Evolutionary conservation across 2,888 invertebrate species (phyloP), one percentile per base, ranked within the genome.

Genomic region (Cataglyphis albicans): DNA sequence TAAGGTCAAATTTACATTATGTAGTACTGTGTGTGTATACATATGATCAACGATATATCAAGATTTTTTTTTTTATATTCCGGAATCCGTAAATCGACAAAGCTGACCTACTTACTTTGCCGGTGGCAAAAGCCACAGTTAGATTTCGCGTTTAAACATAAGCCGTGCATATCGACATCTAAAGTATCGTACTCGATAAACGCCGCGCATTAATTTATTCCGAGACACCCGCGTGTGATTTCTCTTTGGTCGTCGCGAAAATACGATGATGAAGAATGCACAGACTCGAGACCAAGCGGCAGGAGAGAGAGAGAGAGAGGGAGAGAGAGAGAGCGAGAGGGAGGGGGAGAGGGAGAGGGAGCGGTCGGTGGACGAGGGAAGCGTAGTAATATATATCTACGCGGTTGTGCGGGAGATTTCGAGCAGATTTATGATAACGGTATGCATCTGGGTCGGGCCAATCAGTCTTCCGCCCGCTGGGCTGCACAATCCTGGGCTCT

Each of bases 351-450:
- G 29, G 55, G 3, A 29, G 41, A 15, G 25, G 9, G 10, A 32
- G 18, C 1, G 29, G 25, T 29, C 6, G 29, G 52, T 38, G 57
- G 35, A 9, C 52, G 55, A 25, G 48, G 55, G 73, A 38, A 32
- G 21, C 21, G 41, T 32, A 18, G 63, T 38, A 67, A 76, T 67
- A 65, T 67, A 67, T 65, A 67, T 65, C 76, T 65, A 52, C 65
- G 65, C 63, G 65, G 65, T 57, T 76, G 48, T 52, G 55, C 76
- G 76, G 35, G 55, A 67, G 82, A 68, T 83, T 83, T 72, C 35
- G 52, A 12, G 65, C 64, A 83, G 83, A 85, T 85, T 85, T 85
- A 85, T 85, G 83, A 68, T 83, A 83, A 85, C 68, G 64, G 80
- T 74, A 85, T 83, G 83, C 72, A 85, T 83, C 78, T 80, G 72